These are phyloP conservation scores for Arion vulgaris DNA, from an alignment of 1,140 invertebrate species.

Conservation along the genomic window DNA sequence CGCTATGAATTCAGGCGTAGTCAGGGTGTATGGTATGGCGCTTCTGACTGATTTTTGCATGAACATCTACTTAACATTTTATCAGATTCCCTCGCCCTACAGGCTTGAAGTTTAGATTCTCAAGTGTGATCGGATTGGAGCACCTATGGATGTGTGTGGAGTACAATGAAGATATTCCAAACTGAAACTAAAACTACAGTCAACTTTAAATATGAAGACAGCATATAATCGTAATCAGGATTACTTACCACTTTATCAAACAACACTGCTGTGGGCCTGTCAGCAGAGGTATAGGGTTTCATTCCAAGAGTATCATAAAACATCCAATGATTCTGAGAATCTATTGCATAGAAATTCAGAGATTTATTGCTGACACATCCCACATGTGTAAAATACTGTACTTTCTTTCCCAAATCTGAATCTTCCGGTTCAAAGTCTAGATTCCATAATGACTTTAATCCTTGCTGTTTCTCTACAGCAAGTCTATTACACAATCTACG, in stretches of 20 bases:
- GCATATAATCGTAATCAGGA: too few relatives aligned
- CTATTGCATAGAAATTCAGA: constrained; percentile 28
- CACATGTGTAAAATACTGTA: not conserved
- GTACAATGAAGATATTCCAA: too few relatives aligned
- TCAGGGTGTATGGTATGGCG: too few relatives aligned
- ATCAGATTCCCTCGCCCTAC: too few relatives aligned
- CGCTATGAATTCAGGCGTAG: too few relatives aligned
- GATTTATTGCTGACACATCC: constrained; percentile 19
- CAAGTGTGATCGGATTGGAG: too few relatives aligned
- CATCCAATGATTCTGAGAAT: constrained; percentile 32
- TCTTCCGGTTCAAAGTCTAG: not conserved
- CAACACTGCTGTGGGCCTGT: not conserved
- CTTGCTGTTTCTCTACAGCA: constrained; percentile 20
- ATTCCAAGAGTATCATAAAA: constrained; percentile 16
- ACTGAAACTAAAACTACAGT: too few relatives aligned
- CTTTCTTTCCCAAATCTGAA: not conserved
- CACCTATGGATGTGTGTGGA: too few relatives aligned
- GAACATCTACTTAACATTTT: too few relatives aligned
- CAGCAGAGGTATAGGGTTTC: not conserved
- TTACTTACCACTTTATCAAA: constrained; percentile 27
- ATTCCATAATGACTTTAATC: not conserved
- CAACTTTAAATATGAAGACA: too few relatives aligned
- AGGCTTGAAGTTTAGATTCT: too few relatives aligned
- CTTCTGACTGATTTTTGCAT: too few relatives aligned
- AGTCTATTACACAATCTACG: constrained; percentile 20